Evolutionary conservation across 2,113 vertebrate species (phyloP).

Genomic region (Thryonomys swinderianus): DNA sequence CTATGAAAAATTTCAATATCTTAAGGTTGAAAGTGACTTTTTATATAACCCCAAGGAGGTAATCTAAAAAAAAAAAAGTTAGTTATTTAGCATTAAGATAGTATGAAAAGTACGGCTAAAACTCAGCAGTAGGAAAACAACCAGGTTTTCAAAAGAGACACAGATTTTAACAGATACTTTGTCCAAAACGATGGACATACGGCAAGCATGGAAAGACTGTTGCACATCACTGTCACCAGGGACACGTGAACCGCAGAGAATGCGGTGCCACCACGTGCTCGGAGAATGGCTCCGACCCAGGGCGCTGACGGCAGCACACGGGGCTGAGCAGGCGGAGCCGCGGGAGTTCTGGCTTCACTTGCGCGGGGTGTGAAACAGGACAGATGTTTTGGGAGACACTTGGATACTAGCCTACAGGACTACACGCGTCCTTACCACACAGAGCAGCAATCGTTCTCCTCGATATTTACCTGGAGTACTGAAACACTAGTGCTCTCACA

Average conservation of each 20-base stretch:
- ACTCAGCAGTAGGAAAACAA: neutral
- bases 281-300: neutral
- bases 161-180: neutral
- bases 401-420: neutral
- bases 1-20: neutral
- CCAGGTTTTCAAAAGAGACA: neutral
- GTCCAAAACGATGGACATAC: too few species aligned
- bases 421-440: neutral
- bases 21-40: neutral
- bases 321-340: fast-evolving
- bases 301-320: neutral
- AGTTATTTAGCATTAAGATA: neutral
- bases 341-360: neutral
- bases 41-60: too few species aligned
- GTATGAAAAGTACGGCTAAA: neutral
- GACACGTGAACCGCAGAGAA: neutral
- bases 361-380: neutral
- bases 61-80: neutral
- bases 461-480: neutral
- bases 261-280: neutral
- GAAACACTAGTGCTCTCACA: neutral
- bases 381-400: neutral
- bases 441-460: neutral
- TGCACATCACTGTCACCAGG: neutral
- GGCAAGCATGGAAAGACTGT: neutral